Conservation (phyloP, 2,888 invertebrate species). For the Drosophila antonietae region DNA sequence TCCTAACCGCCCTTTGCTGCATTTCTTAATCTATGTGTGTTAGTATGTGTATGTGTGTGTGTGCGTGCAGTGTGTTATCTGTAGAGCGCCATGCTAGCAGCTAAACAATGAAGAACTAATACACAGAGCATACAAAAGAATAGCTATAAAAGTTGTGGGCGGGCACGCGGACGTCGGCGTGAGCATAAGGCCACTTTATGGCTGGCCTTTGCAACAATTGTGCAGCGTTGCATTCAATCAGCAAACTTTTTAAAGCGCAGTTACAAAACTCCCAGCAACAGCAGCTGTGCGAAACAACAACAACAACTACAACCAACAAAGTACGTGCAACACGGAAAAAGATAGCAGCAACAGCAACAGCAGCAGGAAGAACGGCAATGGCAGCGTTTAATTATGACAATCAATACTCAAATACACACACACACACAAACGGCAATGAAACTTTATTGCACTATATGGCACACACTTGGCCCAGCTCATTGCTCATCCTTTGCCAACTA, state of each 20-base stretch:
- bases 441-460: constrained; percentile 43
- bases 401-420: constrained; percentile 59
- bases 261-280: constrained; percentile 71
- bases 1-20: constrained; percentile 18
- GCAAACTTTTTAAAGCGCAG: constrained; percentile 77
- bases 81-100: constrained; percentile 70
- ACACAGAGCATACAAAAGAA: constrained; percentile 77
- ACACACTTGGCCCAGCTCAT: constrained; percentile 41
- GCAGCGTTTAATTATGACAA: constrained; percentile 77
- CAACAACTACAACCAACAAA: constrained; percentile 24
- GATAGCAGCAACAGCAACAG: constrained; percentile 28
- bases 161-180: background rate
- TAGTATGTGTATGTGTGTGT: constrained; percentile 3
- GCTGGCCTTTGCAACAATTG: constrained; percentile 79
- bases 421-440: constrained; percentile 22
- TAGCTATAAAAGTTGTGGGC: constrained; percentile 73
- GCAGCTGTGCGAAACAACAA: constrained; percentile 24
- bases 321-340: constrained; percentile 51
- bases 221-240: constrained; percentile 77
- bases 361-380: constrained; percentile 33
- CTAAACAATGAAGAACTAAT: constrained; percentile 79
- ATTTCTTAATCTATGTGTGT: constrained; percentile 33
- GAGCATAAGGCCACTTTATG: constrained; percentile 73
- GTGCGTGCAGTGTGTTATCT: constrained; percentile 58
- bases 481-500: constrained; percentile 63